Evolutionary conservation across 2,888 invertebrate species (phyloP), one percentile per base, ranked within the genome.

Genomic region (Agonopterix arenella): DNA sequence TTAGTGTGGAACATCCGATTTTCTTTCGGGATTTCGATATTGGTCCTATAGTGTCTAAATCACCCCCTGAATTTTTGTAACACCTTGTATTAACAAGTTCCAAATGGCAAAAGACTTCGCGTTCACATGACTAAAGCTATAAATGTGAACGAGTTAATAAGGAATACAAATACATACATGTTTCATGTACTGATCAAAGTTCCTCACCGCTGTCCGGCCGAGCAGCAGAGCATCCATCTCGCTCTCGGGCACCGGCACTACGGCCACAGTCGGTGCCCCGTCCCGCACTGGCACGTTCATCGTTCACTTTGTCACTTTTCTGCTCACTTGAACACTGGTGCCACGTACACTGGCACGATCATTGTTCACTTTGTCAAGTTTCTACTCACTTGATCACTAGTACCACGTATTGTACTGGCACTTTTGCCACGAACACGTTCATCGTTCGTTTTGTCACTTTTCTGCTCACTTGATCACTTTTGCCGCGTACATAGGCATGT

Each of bases 201-300:
- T 81, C 91, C 94, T 94, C 90, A 95, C 94, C 93, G 93, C 92
- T 47, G 94, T 94, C 71, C 94, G 90, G 59, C 94, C 94, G 50
- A 95, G 90, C 58, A 95, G 91, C 62, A 95, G 80, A 45, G 94
- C 94, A 73, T 95, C 94, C 94, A 95, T 94, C 89, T 94, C 94
- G 61, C 94, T 93, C 77, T 94, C 94, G 8, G 92, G 91, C 40
- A 92, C 90, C 42, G 92, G 89, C 47, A 92, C 89, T 76, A 92
- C 91, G 8, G 90, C 89, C 75, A 91, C 91, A 57, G 91, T 90
- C 54, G 91, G 91, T 57, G 88, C 89, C 36, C 89, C 86, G 2
- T 76, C 79, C 50, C 80, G 79, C 68, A 77, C 65, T 44, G 82
- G 66, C 63, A 76, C 84, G 61, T 79, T 79, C 84, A 84, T 85